Percentiles rank a stretch among this genome's conserved stretches.
phyloP scores from a whole-genome alignment of 2,888 invertebrate species.

The Platycheirus albimanus region DNA sequence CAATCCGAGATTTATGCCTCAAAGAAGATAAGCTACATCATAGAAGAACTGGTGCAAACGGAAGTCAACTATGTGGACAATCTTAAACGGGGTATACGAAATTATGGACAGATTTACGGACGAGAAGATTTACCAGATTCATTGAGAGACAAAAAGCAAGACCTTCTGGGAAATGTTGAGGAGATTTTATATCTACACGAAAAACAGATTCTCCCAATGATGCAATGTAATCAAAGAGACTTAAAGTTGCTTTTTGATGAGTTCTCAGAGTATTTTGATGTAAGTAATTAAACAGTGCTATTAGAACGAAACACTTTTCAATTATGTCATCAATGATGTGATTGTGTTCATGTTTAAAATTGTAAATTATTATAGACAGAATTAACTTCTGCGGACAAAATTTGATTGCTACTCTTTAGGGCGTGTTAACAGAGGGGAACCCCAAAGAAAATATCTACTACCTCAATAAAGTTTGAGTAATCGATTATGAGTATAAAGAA shows the following conservation, averaged over 20 bases:
- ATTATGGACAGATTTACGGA: constrained; percentile 79
- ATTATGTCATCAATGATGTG: no score
- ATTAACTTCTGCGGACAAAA: no score
- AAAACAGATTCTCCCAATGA: constrained; percentile 79
- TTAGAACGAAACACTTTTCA: no score
- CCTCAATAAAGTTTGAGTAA: no score
- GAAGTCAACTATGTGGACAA: constrained; percentile 81
- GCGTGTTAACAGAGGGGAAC: no score
- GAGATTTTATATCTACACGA: constrained; percentile 94
- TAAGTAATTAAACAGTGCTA: constrained; percentile 73
- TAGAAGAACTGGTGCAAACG: constrained; percentile 82
- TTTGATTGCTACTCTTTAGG: no score
- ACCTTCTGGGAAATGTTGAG: constrained; percentile 94
- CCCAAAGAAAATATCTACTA: no score
- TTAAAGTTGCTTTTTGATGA: constrained; percentile 81
- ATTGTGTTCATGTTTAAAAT: no score
- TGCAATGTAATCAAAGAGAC: constrained; percentile 80
- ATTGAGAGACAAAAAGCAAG: constrained; percentile 77
- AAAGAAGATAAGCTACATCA: constrained; percentile 81
- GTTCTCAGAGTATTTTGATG: constrained; percentile 80
- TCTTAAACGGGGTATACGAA: constrained; percentile 79
- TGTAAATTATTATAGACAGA: no score
- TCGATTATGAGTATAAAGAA: no score
- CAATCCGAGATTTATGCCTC: constrained; percentile 81
- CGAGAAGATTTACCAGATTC: constrained; percentile 78